phyloP scores from a whole-genome alignment of 2,888 invertebrate genomes.

The Pyrrhia umbra region DNA sequence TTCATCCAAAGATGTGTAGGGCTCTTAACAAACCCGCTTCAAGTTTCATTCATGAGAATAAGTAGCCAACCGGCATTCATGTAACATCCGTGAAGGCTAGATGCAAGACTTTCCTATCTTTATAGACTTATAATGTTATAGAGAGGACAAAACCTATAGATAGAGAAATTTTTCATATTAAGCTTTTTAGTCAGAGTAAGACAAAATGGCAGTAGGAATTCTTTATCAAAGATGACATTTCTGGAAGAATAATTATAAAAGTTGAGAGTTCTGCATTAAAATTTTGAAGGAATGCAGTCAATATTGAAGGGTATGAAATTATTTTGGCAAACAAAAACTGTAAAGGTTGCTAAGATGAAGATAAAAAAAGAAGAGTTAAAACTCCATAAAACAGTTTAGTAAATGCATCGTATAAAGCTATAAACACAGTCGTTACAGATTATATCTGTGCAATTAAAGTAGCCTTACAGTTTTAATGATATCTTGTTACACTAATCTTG shows the following conservation, averaged over 20 bases:
- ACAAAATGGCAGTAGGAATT: background rate
- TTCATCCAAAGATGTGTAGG: background rate
- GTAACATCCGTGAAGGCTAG: conserved; percentile 48
- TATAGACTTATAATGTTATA: background rate
- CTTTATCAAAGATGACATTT: background rate
- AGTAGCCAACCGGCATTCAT: conserved; percentile 39
- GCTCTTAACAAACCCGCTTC: conserved; percentile 22
- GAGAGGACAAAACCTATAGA: background rate
- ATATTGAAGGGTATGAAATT: background rate
- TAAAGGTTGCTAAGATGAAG: background rate
- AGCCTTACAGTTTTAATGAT: background rate
- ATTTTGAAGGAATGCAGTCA: background rate
- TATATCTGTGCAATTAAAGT: conserved; percentile 15
- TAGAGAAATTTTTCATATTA: background rate
- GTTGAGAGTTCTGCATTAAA: background rate
- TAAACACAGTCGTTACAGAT: conserved; percentile 21
- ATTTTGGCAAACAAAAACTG: background rate
- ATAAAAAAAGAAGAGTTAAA: background rate
- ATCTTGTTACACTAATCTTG: conserved; percentile 7
- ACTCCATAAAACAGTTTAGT: background rate
- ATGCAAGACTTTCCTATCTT: conserved; percentile 40
- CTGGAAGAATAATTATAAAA: background rate
- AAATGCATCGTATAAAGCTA: background rate
- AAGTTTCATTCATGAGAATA: conserved; percentile 31
- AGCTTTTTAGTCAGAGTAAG: background rate